These are phyloP conservation scores for Ptilonorhynchus violaceus DNA, from an alignment of 2,113 vertebrate genomes.

Conservation along the genomic window DNA sequence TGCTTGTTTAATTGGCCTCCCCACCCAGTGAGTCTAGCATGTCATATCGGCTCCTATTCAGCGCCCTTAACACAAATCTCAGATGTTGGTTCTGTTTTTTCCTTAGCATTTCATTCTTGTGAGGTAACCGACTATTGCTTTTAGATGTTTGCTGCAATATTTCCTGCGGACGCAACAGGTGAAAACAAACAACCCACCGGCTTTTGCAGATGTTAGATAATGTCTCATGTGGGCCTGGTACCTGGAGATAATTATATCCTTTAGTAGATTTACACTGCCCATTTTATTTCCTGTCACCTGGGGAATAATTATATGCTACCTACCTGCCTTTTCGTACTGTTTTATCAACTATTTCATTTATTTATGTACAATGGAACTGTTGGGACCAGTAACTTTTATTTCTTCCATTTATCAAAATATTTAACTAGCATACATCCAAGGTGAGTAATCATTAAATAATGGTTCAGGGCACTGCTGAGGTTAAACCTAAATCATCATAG, in stretches of 20 bases:
- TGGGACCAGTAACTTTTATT: slow-evolving; percentile 28
- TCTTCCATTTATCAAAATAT: slow-evolving; percentile 51
- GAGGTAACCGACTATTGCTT: neutral
- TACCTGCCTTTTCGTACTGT: neutral
- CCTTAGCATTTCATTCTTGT: neutral
- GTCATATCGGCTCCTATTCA: neutral
- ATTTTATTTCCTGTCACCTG: neutral
- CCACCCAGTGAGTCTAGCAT: neutral
- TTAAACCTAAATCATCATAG: slow-evolving; percentile 52
- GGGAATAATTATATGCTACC: slow-evolving; percentile 17
- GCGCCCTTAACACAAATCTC: neutral
- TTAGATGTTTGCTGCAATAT: neutral
- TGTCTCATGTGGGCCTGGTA: neutral
- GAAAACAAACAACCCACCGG: neutral
- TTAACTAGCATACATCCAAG: slow-evolving; percentile 24
- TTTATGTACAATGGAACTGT: neutral
- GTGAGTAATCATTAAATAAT: slow-evolving; percentile 18
- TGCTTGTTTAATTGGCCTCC: neutral
- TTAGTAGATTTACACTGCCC: slow-evolving; percentile 3
- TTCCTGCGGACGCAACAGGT: neutral
- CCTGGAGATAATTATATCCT: slow-evolving; percentile 14
- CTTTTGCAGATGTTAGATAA: neutral
- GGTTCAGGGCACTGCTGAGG: slow-evolving; percentile 22
- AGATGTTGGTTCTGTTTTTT: rapidly evolving
- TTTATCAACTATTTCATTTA: slow-evolving; percentile 47